Base-by-base conservation (phyloP, 2,113 vertebrate genomes). In the Triplophysa tibetana region DNA sequence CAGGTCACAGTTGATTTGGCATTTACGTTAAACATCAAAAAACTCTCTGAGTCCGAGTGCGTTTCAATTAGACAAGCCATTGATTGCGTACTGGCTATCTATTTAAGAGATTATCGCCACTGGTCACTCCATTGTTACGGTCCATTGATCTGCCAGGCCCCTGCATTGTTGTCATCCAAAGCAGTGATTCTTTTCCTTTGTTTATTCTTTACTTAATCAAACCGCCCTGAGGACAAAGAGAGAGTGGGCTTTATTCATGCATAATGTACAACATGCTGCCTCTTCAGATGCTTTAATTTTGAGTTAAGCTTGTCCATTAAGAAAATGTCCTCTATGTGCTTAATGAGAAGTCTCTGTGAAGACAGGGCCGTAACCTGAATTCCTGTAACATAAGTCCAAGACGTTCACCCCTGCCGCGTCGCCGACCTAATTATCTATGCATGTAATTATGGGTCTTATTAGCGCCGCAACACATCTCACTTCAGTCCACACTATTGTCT, bases 21-120 rank as follows among this genome's bases (percentile, higher is more conserved):
- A 17, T 68, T 68, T 67, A 19, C 12, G 33, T 24, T 29, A 63
- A 24, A 52, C 48, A 66, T 70, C 70, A 81, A 81, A 62, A 80
- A 74, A 58, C 24, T 65, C 14, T 13, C 8, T 19, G 45, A 83
- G 73, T 68, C 68, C 3, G 48, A 80, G 14, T 50, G 50, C 66
- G 29, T 29, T 77, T 84, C 65, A 43, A 78, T 84, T 81, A 85
- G 74, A 76, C 79, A 81, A 74, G 69, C 70, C 85, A 88, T 81
- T 84, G 87, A 86, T 85, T 82, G 43, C 19, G 60, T 64, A 77
- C 65, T 50, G 26, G 76, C 82, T 78, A 74, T 83, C 81, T 78
- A 63, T 87, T 84, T 82, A 83, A 81, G 70, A 70, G 80, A 83
- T 86, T 83, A 84, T 81, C 54, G 38, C 77, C 78, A 73, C 75